Percentiles rank a stretch among this genome's conserved stretches.
Conservation (phyloP, 2,797 vertebrate species). For the Lacerta viridis region DNA sequence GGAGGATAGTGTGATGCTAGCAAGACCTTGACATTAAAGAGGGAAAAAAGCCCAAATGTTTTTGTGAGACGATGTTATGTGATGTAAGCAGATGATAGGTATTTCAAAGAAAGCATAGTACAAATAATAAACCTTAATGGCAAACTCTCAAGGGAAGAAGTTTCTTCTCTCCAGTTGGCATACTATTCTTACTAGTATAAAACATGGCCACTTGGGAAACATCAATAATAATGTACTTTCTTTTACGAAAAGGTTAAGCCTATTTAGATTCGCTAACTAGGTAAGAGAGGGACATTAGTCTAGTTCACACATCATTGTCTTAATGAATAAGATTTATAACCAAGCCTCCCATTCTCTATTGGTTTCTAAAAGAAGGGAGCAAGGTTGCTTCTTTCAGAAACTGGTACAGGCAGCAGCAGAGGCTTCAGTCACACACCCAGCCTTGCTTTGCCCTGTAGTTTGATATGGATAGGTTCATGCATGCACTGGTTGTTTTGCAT, state of each 20-base stretch:
- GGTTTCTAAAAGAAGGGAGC: not conserved
- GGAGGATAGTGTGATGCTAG: constrained; percentile 34
- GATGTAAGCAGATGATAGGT: constrained; percentile 52
- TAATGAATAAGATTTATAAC: not conserved
- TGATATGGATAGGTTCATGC: not conserved
- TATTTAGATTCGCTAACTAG: constrained; percentile 49
- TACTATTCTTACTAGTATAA: constrained; percentile 57
- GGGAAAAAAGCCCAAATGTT: constrained; percentile 7
- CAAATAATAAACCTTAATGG: constrained; percentile 64
- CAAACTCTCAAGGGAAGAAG: constrained; percentile 50
- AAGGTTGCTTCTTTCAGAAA: not conserved
- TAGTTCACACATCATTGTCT: not conserved
- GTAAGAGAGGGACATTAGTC: not conserved
- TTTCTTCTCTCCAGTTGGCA: constrained; percentile 52
- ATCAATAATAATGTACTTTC: constrained; percentile 53
- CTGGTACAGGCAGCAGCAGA: not conserved
- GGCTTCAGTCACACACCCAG: not conserved
- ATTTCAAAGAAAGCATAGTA: constrained; percentile 49
- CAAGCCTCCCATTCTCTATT: not conserved
- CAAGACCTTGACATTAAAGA: constrained; percentile 50
- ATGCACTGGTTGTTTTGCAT: not conserved
- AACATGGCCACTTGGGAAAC: constrained; percentile 54
- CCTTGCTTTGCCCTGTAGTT: not conserved
- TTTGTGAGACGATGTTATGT: not conserved
- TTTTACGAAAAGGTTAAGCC: constrained; percentile 51